Evolutionary conservation across 2,888 invertebrate species (phyloP).

Genomic region (Ophion slaviceki): DNA sequence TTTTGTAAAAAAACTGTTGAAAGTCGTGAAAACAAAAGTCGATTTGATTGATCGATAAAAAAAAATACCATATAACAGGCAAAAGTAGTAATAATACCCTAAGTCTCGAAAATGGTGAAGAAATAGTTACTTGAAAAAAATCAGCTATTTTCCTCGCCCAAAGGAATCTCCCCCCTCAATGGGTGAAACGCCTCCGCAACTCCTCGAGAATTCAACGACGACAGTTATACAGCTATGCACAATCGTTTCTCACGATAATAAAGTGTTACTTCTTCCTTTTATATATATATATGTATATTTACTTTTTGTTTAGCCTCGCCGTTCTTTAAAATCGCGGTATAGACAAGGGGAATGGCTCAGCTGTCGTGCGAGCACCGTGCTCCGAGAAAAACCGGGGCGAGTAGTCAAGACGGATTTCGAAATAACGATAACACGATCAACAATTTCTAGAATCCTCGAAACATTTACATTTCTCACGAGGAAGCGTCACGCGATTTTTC

Average conservation of each 20-base stretch:
- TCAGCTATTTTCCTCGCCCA: too few relatives aligned
- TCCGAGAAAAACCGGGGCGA: slow-evolving; percentile 25
- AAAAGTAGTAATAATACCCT: too few relatives aligned
- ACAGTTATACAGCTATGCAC: slow-evolving; percentile 40
- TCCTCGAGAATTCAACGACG: slow-evolving; percentile 39
- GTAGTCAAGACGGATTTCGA: slow-evolving; percentile 47
- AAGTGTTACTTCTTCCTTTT: slow-evolving; percentile 21
- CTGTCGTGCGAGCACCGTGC: slow-evolving; percentile 28
- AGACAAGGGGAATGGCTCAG: slow-evolving; percentile 22
- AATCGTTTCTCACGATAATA: slow-evolving; percentile 44
- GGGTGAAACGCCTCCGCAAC: neutral
- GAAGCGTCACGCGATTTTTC: neutral
- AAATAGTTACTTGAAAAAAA: too few relatives aligned
- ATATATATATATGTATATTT: neutral
- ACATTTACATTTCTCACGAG: slow-evolving; percentile 48
- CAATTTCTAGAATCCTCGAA: slow-evolving; percentile 56
- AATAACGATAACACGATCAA: slow-evolving; percentile 61
- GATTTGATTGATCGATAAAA: too few relatives aligned
- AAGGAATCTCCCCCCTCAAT: neutral
- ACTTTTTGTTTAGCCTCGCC: neutral
- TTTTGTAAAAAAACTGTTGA: too few relatives aligned
- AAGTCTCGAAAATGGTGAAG: too few relatives aligned
- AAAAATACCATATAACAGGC: too few relatives aligned
- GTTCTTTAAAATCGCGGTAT: neutral
- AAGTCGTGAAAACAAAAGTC: too few relatives aligned